Evolutionary conservation across 2,797 vertebrate genomes (phyloP).

Genomic region (Rhinella marina): DNA sequence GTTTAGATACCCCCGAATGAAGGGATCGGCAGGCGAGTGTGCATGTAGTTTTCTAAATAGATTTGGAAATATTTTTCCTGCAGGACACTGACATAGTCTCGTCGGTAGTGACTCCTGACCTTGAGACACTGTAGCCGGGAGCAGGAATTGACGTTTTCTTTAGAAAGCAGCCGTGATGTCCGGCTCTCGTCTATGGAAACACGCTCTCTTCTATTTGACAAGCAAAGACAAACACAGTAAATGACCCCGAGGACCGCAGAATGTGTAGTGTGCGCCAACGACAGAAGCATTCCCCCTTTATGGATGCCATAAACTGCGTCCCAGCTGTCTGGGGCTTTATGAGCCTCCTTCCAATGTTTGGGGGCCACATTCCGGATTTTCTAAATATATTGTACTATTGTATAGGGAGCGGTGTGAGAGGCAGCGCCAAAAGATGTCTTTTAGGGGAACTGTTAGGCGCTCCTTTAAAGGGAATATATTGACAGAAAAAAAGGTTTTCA

Average conservation of each 20-base stretch:
- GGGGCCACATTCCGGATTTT: constrained; percentile 3
- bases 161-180: not conserved
- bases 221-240: constrained; percentile 11
- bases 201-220: not conserved
- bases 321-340: constrained; percentile 19
- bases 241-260: not conserved
- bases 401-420: not conserved
- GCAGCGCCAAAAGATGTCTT: not conserved
- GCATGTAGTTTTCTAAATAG: no score
- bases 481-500: no score
- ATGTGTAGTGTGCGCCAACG: not conserved
- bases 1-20: no score
- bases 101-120: no score
- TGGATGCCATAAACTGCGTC: constrained; percentile 16
- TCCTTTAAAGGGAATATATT: no score
- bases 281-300: constrained; percentile 22
- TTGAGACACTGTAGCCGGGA: not conserved
- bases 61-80: no score
- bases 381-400: not conserved
- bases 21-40: no score
- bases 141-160: not conserved
- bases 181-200: not conserved
- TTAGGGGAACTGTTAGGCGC: not conserved
- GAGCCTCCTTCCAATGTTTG: constrained; percentile 1
- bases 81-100: no score